A percentile compares a stretch with the other conserved stretches of the same genome.
Evolutionary conservation across 2,113 vertebrate species (phyloP).

Genomic region (Reinhardtius hippoglossoides): DNA sequence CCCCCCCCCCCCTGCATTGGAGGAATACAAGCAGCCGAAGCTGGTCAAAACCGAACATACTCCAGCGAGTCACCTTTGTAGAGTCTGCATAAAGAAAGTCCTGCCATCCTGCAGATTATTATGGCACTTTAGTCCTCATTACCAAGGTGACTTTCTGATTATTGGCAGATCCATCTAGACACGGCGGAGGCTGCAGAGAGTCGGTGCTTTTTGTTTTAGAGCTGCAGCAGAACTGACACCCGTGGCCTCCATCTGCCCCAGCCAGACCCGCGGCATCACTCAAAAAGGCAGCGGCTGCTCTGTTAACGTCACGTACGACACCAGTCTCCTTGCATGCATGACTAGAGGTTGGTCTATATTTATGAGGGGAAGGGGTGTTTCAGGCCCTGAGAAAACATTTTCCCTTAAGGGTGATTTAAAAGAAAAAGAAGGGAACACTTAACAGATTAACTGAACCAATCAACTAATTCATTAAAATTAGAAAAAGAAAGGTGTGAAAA

Average conservation of each 20-base stretch:
- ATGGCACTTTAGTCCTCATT: slow-evolving; percentile 52
- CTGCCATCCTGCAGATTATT: slow-evolving; percentile 29
- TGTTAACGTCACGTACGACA: slow-evolving; percentile 9
- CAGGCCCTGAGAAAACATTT: slow-evolving; percentile 52
- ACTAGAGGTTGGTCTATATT: not conserved
- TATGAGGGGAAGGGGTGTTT: not conserved
- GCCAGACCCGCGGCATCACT: slow-evolving; percentile 30
- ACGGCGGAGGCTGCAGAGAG: slow-evolving; percentile 18
- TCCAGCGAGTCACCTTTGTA: slow-evolving; percentile 39
- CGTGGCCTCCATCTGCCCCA: slow-evolving; percentile 39
- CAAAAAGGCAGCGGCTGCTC: slow-evolving; percentile 14
- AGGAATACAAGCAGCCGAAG: slow-evolving; percentile 45
- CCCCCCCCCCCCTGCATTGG: slow-evolving; percentile 24
- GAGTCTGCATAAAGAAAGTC: slow-evolving; percentile 27
- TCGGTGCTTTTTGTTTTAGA: slow-evolving; percentile 29
- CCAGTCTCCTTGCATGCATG: not conserved
- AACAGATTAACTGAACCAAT: slow-evolving; percentile 34
- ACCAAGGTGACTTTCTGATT: slow-evolving; percentile 61
- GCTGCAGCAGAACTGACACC: slow-evolving; percentile 49
- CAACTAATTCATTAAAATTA: slow-evolving; percentile 2
- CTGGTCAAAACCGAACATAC: slow-evolving; percentile 39
- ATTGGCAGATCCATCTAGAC: slow-evolving; percentile 49
- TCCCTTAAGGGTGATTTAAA: slow-evolving; percentile 8
- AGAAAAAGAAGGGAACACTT: not conserved
- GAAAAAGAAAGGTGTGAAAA: not conserved